phyloP scores from a whole-genome alignment of 2,888 invertebrate species.

The Archaeoteleia sp. region DNA sequence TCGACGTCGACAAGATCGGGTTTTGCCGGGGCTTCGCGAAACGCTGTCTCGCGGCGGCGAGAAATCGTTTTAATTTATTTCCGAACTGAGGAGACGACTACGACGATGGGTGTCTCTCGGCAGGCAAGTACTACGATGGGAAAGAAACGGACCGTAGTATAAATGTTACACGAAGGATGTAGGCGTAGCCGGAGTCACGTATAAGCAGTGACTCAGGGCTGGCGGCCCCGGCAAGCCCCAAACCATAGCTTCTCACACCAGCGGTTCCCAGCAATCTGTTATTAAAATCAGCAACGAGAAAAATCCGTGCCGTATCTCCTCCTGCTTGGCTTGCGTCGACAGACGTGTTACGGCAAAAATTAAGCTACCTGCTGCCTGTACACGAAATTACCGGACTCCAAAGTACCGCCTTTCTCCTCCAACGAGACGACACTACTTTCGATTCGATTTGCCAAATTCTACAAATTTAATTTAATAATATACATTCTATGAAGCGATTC shows the following conservation, averaged over 20 bases:
- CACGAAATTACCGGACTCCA: constrained; percentile 25
- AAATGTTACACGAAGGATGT: constrained; percentile 41
- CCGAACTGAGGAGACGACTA: constrained; percentile 52
- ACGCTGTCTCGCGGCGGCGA: constrained; percentile 21
- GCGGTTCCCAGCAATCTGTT: constrained; percentile 67
- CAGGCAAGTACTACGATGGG: constrained; percentile 53
- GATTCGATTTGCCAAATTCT: too few relatives aligned
- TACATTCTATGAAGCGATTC: too few relatives aligned
- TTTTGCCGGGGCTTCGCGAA: too few relatives aligned
- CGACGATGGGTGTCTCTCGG: constrained; percentile 24
- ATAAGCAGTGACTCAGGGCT: constrained; percentile 71
- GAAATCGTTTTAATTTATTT: constrained; percentile 59
- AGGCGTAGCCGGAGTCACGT: constrained; percentile 67
- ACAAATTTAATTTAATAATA: too few relatives aligned
- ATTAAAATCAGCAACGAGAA: constrained; percentile 75
- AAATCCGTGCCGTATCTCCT: constrained; percentile 74
- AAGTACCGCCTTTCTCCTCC: constrained; percentile 30
- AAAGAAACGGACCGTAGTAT: constrained; percentile 55
- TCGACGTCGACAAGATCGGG: too few relatives aligned
- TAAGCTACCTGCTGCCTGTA: constrained; percentile 67
- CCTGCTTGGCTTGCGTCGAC: constrained; percentile 60
- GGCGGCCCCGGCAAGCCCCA: constrained; percentile 35
- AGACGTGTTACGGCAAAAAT: constrained; percentile 74
- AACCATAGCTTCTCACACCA: constrained; percentile 12
- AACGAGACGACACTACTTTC: too few relatives aligned